Evolutionary conservation across 1,140 invertebrate genomes (phyloP), one percentile per base, ranked within the genome.

Genomic region (Eufriesea mexicana): DNA sequence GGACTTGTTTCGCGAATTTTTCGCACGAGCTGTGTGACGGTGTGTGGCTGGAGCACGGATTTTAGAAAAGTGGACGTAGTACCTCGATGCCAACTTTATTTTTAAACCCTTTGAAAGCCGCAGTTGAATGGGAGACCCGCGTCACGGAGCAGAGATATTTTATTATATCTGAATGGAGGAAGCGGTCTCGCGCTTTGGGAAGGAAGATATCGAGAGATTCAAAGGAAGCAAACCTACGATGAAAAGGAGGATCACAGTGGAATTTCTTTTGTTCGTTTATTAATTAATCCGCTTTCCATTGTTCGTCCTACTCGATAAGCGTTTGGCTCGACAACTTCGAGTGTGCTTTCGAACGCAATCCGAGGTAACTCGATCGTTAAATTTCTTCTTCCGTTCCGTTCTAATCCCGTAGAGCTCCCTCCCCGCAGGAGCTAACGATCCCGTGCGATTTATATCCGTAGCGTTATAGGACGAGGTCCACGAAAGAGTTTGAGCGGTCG

Each of bases 91-190:
- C 10, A 51, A 45, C 10, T 77, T 77, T 67, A 77, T 77, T 77
- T 67, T 77, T 77, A 55, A 35, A 77, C 75, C 62, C 49, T 67
- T 77, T 76, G 62, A 67, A 67, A 67, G 28, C 28, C 5, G 75
- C 18, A 6, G 75, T 18, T 67, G 61, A 77, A 55, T 77, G 62
- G 49, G 23, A 66, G 49, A 54, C 47, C n/a, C 49, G 28, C 28
- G 49, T 77, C 62, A 66, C 62, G 49, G 16, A 67, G 14, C 28
- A 18, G 35, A 67, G 75, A 66, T 77, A 54, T 42, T 77, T 55
- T 67, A 77, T 76, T 64, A n/a, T 64, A 66, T 76, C 47, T 76
- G 74, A 66, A 76, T n/a, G 74, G 20, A 51, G 7, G 47, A 42
- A 45, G 9, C 35, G 49, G 18, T 35, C 42, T 55, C 23, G 23